These are phyloP conservation scores for Harlomillsia oculata DNA, from an alignment of 1,140 invertebrate species.

Conservation along the genomic window DNA sequence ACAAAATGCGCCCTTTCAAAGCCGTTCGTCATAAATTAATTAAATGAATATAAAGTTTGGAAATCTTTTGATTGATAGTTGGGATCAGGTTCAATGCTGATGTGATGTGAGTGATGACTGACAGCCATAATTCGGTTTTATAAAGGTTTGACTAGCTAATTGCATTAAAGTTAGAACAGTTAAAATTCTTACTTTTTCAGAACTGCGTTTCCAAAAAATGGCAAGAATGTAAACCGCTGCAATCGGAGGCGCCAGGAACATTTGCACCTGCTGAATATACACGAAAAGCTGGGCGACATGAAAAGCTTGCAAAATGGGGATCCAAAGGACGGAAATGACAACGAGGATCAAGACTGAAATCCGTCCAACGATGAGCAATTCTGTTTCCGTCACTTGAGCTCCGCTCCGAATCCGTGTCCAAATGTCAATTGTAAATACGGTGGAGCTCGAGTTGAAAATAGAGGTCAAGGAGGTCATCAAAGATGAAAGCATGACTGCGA, in stretches of 20 bases:
- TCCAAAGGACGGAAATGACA: conserved; percentile 46
- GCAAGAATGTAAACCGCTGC: conserved; percentile 47
- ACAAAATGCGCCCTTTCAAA: conserved; percentile 45
- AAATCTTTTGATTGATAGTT: neutral
- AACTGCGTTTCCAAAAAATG: conserved; percentile 45
- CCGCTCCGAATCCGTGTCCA: conserved; percentile 44
- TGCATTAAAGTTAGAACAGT: conserved; percentile 40
- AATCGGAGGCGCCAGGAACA: conserved; percentile 48
- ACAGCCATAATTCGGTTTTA: neutral
- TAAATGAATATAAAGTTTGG: neutral
- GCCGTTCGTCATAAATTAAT: neutral
- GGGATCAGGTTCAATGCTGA: too few relatives aligned
- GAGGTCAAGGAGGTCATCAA: conserved; percentile 49
- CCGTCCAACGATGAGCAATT: conserved; percentile 46
- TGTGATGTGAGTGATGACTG: neutral
- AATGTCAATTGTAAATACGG: conserved; percentile 50
- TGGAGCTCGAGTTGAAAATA: conserved; percentile 48
- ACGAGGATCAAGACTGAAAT: conserved; percentile 46
- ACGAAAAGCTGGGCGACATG: conserved; percentile 45
- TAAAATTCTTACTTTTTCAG: conserved; percentile 45
- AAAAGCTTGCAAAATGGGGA: conserved; percentile 45
- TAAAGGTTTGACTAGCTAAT: too few relatives aligned
- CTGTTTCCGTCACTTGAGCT: conserved; percentile 41
- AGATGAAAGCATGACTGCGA: conserved; percentile 49
- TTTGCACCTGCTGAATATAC: conserved; percentile 46